A percentile compares a stretch with the other conserved stretches of the same genome.
These are phyloP conservation scores for Drosophila willistoni DNA, from an alignment of 1,140 invertebrate genomes.

Conservation along the genomic window DNA sequence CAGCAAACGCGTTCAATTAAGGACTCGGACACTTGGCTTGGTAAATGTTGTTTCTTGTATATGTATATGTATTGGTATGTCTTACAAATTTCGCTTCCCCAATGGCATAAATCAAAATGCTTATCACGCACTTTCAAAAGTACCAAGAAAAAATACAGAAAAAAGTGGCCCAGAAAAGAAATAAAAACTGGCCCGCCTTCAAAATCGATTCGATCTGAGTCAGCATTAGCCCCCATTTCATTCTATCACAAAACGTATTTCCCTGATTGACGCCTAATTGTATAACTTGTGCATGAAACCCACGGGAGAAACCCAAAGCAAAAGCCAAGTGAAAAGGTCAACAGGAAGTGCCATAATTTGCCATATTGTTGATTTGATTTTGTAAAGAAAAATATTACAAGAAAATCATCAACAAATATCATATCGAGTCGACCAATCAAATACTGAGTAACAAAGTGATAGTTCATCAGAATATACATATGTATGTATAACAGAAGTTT, in stretches of 20 bases:
- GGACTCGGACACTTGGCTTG: slow-evolving; percentile 44
- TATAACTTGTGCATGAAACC: slow-evolving; percentile 66
- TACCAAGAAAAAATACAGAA: slow-evolving; percentile 11
- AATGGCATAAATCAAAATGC: slow-evolving; percentile 78
- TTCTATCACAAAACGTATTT: slow-evolving; percentile 51
- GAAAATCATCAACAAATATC: not conserved
- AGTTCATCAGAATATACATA: too few relatives aligned
- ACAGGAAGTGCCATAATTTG: slow-evolving; percentile 76
- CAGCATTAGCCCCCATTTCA: slow-evolving; percentile 4
- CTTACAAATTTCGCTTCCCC: slow-evolving; percentile 44
- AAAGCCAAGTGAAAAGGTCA: slow-evolving; percentile 54
- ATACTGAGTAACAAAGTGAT: too few relatives aligned
- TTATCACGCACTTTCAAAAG: slow-evolving; percentile 69
- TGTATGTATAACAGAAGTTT: too few relatives aligned
- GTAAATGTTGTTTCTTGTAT: slow-evolving; percentile 40
- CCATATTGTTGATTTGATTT: slow-evolving; percentile 65
- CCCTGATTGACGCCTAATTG: slow-evolving; percentile 69
- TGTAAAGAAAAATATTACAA: slow-evolving; percentile 29
- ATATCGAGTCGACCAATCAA: not conserved
- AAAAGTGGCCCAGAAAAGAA: slow-evolving; percentile 24
- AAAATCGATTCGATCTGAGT: slow-evolving; percentile 20
- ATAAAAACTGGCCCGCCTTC: slow-evolving; percentile 33
- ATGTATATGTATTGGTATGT: slow-evolving; percentile 26
- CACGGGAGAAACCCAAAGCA: slow-evolving; percentile 24
- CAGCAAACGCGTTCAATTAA: slow-evolving; percentile 75